Evolutionary conservation across 2,113 vertebrate genomes (phyloP).

Genomic region (Strigops habroptila): DNA sequence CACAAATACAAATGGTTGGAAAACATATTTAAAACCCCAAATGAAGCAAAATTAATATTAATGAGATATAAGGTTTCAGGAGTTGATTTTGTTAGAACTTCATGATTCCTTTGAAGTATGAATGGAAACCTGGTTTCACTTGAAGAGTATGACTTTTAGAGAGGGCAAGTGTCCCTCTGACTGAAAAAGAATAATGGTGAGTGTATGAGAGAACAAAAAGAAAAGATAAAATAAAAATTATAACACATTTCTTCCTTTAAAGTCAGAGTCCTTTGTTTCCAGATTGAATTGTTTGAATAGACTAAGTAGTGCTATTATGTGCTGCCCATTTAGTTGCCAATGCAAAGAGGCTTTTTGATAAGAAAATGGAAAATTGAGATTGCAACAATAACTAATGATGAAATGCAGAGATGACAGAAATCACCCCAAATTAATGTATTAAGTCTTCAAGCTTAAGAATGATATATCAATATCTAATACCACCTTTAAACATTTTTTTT

Average conservation of each 20-base stretch:
- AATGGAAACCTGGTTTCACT: not conserved
- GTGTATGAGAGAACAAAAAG: not conserved
- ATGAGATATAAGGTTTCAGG: not conserved
- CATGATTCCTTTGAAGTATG: not conserved
- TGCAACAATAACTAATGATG: not conserved
- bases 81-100: not conserved
- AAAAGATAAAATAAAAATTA: not conserved
- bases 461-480: not conserved
- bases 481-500: not conserved
- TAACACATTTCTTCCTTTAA: not conserved
- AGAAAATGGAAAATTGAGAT: not conserved
- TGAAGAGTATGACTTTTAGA: not conserved
- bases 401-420: slow-evolving; percentile 16
- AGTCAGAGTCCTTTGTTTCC: slow-evolving; percentile 18
- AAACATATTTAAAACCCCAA: not conserved
- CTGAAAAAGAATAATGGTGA: not conserved
- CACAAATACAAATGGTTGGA: not conserved
- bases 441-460: not conserved
- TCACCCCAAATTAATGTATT: slow-evolving; percentile 7
- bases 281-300: slow-evolving; percentile 36
- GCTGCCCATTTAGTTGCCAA: not conserved
- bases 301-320: slow-evolving; percentile 7
- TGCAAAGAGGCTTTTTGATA: slow-evolving; percentile 19
- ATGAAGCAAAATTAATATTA: not conserved
- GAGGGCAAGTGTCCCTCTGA: not conserved